Evolutionary conservation across 2,113 vertebrate genomes (phyloP), one percentile per base, ranked within the genome.

Genomic region (Benitochromis conjunctus): DNA sequence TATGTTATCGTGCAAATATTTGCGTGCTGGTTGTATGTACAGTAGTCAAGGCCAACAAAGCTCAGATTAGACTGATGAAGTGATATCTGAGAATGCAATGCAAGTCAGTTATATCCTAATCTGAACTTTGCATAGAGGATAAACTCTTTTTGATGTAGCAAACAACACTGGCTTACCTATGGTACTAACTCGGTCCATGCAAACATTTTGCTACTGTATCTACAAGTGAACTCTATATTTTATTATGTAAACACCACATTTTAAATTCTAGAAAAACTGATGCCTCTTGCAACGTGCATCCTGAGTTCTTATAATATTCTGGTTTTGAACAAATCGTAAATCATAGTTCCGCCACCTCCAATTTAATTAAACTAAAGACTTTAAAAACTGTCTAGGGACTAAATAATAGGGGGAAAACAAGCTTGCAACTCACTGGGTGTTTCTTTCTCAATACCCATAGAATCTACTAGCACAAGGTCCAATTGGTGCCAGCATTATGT

Each of bases 401-500:
- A 38, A 85, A 89, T 79, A 80, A 85, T 81, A 56, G n/a, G 57
- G 46, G 19, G 51, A 34, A 53, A 19, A 57, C 46, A 79, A 36
- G 10, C 21, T 51, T 77, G 12, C 41, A 36, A 69, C 80, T 78
- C 8, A 2, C 26, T 16, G 11, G 86, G 57, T 51, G 9, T 79
- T 54, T 89, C 16, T 85, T 41, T 71, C 43, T 80, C 36, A 5
- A 78, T 77, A 81, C 57, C 19, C 60, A 58, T 64, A 62, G 83
- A 88, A 86, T 87, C 60, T 69, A 51, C 82, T 11, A 83, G 51
- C 46, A 91, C 79, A 86, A 82, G 64, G 62, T 87, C 79, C 83
- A 79, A 87, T 64, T 13, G 77, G 66, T 92, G 86, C 93, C 90
- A 89, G 87, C 85, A 88, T 92, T 87, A 86, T 90, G 90, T 86